Conservation (phyloP, 2,113 vertebrate species). For the Vicugna pacos region DNA sequence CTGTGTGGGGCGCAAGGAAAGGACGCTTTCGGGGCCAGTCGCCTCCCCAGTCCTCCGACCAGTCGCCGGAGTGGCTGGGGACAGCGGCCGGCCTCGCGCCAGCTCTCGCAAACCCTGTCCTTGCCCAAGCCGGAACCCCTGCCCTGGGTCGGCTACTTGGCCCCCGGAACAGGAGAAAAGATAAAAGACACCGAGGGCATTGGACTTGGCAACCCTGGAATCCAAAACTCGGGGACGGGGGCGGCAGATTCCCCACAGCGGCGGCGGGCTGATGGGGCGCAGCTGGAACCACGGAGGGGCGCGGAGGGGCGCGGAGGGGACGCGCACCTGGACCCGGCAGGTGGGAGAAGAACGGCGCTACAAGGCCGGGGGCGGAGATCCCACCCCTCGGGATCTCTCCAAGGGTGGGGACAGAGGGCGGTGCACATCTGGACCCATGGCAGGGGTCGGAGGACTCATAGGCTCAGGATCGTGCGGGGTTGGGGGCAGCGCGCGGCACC, state of each 20-base stretch:
- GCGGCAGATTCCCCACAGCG: constrained; percentile 58
- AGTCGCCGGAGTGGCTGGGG: constrained; percentile 12
- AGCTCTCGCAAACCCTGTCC: constrained; percentile 39
- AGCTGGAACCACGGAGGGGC: constrained; percentile 41
- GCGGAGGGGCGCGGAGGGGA: constrained; percentile 2
- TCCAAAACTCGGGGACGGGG: constrained; percentile 71
- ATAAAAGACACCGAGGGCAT: constrained; percentile 40
- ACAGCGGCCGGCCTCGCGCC: constrained; percentile 26
- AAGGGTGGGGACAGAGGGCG: constrained; percentile 5
- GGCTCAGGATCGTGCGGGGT: constrained; percentile 41
- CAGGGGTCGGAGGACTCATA: neutral
- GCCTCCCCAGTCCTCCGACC: constrained; percentile 29
- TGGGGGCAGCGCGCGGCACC: constrained; percentile 63
- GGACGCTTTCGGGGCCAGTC: constrained; percentile 62
- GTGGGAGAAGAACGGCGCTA: constrained; percentile 43
- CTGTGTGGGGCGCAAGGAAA: constrained; percentile 73
- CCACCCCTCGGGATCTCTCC: constrained; percentile 18
- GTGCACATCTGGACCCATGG: constrained; percentile 20
- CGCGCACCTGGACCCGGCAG: constrained; percentile 64
- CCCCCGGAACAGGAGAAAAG: constrained; percentile 1
- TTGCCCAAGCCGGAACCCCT: neutral
- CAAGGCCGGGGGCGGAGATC: neutral
- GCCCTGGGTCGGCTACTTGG: neutral
- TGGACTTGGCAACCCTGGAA: constrained; percentile 57
- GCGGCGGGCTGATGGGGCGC: constrained; percentile 14